Conservation (phyloP, 2,113 vertebrate genomes). For the Nycticorax nycticorax region DNA sequence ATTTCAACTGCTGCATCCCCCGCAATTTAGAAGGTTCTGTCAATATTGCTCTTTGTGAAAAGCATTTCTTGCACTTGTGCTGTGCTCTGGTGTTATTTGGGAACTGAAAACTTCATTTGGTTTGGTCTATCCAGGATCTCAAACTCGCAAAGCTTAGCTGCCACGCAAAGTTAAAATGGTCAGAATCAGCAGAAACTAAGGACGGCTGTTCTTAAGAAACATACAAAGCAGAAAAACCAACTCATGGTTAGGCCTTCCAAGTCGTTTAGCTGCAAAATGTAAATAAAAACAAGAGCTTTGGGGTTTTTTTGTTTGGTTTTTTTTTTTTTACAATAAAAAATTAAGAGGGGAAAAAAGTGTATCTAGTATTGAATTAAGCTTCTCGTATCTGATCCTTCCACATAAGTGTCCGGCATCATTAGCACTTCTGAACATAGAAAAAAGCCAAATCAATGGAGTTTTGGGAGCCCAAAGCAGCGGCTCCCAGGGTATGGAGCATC, state of each 20-base stretch:
- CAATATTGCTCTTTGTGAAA: neutral
- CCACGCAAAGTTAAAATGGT: rapidly evolving
- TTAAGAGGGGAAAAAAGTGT: neutral
- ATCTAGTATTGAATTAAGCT: neutral
- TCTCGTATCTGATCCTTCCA: neutral
- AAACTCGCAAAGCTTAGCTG: neutral
- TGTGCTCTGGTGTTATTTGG: neutral
- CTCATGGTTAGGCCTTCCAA: neutral
- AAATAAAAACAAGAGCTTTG: neutral
- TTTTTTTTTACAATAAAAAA: neutral
- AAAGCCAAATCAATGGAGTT: rapidly evolving
- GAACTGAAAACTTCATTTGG: neutral
- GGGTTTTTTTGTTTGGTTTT: too few species aligned
- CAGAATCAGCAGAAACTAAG: neutral
- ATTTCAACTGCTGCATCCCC: neutral
- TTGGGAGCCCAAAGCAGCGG: neutral
- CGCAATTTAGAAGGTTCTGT: neutral
- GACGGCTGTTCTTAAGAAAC: neutral
- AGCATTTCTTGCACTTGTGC: rapidly evolving
- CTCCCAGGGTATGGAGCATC: neutral
- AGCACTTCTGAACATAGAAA: neutral
- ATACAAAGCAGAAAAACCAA: neutral
- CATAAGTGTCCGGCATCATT: rapidly evolving
- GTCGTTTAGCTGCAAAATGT: neutral
- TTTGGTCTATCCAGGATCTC: neutral